Base-by-base conservation (phyloP, 2,888 invertebrate species). In the Lasioglossum oenotherae region DNA sequence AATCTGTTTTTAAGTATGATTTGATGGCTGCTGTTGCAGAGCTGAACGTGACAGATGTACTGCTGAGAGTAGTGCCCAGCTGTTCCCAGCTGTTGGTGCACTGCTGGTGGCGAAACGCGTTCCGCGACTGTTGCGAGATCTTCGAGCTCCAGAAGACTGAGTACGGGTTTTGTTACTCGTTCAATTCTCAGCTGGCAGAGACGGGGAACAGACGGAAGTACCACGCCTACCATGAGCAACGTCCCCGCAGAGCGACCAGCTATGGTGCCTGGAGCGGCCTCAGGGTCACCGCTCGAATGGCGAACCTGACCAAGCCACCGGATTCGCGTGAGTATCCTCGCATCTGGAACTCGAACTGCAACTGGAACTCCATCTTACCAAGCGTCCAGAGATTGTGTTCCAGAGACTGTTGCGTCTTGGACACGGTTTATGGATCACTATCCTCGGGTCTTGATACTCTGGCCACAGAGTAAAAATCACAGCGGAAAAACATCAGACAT, bases 61-160 rank as follows among this genome's bases (percentile, higher is more conserved):
- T 88, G 64, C 69, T 72, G 60, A 82, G 81, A n/a, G 79, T 85
- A 23, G 71, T 80, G 76, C 88, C 90, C 6, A 83, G 49, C 38
- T 96, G 96, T 83, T 92, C 95, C 41, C 96, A 96, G 35, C 88
- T 96, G 1, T 91, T 96, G 57, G 81, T 87, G 6, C 91, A 87
- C 0, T 96, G 96, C 82, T 92, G 90, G 90, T 96, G 96, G 96
- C 93, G 95, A 0, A 93, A 94, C 73, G 79, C 89, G 31, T 79
- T 90, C 27, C 93, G 95, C 64, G 89, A 95, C 49, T 96, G 96
- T 76, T 96, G 96, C 86, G 93, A 95, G 2, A 91, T 94, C 31
- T 96, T 96, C 81, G 91, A 95, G 67, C 80, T 93, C 35, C 96
- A 96, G 84, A 95, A 94, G 78, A 95, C 95, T 0, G 96, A 96